Base-by-base conservation (phyloP, 1,140 invertebrate species). In the Antheraea pernyi region DNA sequence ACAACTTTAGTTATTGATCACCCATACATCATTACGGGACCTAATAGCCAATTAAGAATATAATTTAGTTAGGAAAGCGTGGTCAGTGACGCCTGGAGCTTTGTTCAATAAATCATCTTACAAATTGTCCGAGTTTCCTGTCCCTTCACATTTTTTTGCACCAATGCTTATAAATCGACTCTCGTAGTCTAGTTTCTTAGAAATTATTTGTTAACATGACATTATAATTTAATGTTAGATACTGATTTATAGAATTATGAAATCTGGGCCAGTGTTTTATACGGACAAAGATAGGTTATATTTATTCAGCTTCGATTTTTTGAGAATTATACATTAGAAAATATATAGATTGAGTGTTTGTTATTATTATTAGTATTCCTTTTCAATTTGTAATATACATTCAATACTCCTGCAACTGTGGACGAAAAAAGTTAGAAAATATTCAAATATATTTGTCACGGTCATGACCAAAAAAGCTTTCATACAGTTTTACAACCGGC, bases 61-160 rank as follows among this genome's bases (percentile, higher is more conserved):
- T 80, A 80, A 80, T 80, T 80, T 80, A 73, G 67, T 72, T 68
- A 70, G n/a, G n/a, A n/a, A n/a, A n/a, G 72, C 69, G 69, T 68
- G 64, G 71, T 64, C 53, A 65, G 19, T 53, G 60, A 19, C n/a
- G 46, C 64, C 39, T 42, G 64, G 64, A 37, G 62, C 36, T 30
- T 46, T 65, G 8, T 61, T 61, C 70, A 65, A 81, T 82, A 78
- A 83, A 81, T 78, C 81, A 81, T 79, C 53, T 60, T 37, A 61
- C 68, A 75, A 80, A 83, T 75, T 73, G 69, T 42, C 67, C 66
- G 60, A 48, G 77, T 77, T 78, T 81, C 81, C 79, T 76, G 78
- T 73, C 48, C 39, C 60, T 65, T 62, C 59, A 19, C 37, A 65
- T 73, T 73, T 73, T n/a, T 69, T 61, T 61, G 60, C 60, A 53